Conservation (phyloP, 1,140 invertebrate genomes). For the Hetaerina americana region DNA sequence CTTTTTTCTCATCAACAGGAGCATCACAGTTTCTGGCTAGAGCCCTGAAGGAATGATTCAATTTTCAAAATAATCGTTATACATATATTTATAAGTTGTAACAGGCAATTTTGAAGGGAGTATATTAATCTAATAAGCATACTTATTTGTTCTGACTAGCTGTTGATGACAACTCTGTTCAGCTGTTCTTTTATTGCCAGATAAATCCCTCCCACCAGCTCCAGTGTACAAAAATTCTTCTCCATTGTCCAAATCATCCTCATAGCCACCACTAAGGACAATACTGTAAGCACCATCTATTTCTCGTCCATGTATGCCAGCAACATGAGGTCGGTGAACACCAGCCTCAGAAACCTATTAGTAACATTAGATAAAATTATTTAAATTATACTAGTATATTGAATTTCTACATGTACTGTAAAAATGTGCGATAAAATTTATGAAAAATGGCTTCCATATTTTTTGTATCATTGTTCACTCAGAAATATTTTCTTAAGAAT, state of each 20-base stretch:
- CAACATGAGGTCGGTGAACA: constrained; percentile 67
- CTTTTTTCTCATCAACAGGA: constrained; percentile 43
- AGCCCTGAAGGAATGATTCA: constrained; percentile 37
- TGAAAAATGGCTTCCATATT: constrained; percentile 1
- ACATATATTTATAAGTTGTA: too few species aligned
- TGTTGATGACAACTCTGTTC: constrained; percentile 70
- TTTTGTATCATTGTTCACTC: too few species aligned
- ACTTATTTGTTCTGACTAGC: constrained; percentile 65
- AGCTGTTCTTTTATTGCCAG: constrained; percentile 69
- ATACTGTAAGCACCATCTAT: constrained; percentile 70
- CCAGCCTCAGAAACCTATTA: constrained; percentile 64
- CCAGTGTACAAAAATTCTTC: constrained; percentile 75
- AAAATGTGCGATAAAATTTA: constrained; percentile 1
- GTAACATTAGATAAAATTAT: constrained; percentile 9
- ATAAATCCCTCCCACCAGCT: constrained; percentile 66
- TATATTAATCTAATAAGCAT: too few species aligned
- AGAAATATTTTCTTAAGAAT: too few species aligned
- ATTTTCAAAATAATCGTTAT: too few species aligned
- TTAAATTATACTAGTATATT: neutral
- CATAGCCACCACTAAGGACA: constrained; percentile 74
- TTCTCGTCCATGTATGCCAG: constrained; percentile 71
- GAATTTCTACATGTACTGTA: neutral
- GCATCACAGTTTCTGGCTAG: constrained; percentile 67
- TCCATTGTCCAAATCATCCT: constrained; percentile 75
- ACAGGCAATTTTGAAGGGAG: too few species aligned